Percentiles rank a stretch among this genome's conserved stretches.
Conservation (phyloP, 2,888 invertebrate genomes). For the Crocallis elinguaria region DNA sequence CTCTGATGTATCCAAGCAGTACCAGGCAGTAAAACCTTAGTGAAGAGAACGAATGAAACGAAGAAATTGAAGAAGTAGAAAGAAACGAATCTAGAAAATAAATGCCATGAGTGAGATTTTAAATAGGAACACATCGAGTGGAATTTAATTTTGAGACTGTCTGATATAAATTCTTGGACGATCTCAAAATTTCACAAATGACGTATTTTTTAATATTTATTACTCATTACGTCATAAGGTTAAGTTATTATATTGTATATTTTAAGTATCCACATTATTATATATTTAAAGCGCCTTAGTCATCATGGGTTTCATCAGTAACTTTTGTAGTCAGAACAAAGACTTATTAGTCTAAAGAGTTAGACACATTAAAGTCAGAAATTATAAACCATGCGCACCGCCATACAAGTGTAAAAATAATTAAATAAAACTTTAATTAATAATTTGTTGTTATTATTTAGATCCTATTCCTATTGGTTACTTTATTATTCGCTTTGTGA, state of each 20-base stretch:
- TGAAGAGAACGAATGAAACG: conserved; percentile 43
- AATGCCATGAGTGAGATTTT: conserved; percentile 37
- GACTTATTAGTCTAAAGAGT: conserved; percentile 13
- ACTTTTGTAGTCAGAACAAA: conserved; percentile 22
- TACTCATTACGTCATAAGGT: conserved; percentile 38
- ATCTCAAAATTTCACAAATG: conserved; percentile 67
- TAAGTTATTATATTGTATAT: conserved; percentile 41
- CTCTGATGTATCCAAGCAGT: too few species aligned
- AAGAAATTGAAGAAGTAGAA: conserved; percentile 31
- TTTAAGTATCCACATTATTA: conserved; percentile 32
- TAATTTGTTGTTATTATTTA: too few species aligned
- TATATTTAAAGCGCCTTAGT: conserved; percentile 20
- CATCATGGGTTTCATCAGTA: conserved; percentile 16
- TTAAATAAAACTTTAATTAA: too few species aligned
- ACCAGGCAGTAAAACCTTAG: conserved; percentile 45
- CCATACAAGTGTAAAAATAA: conserved; percentile 34
- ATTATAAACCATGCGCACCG: too few species aligned
- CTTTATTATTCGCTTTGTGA: too few species aligned
- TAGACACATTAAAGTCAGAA: too few species aligned
- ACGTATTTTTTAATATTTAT: conserved; percentile 44
- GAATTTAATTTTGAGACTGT: conserved; percentile 69
- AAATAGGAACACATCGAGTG: conserved; percentile 22
- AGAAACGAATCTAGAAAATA: conserved; percentile 32
- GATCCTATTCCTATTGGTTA: too few species aligned
- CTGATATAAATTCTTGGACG: conserved; percentile 78